Conservation (phyloP, 2,797 vertebrate genomes). For the Triplophysa yarkandensis region DNA sequence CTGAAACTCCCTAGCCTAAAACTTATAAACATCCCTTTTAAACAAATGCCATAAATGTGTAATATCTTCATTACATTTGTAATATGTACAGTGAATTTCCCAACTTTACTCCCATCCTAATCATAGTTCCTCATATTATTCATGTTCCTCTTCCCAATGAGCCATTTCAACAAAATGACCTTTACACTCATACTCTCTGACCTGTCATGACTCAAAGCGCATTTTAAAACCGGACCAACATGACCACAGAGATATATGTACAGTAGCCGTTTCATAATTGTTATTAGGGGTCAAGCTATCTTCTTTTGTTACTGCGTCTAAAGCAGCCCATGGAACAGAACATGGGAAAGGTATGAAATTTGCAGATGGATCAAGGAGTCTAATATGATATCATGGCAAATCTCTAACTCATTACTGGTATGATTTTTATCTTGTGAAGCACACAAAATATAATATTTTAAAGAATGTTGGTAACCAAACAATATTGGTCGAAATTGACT, state of each 20-base stretch:
- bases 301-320: not conserved
- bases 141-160: conserved; percentile 19
- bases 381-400: too few species aligned
- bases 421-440: too few species aligned
- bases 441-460: too few species aligned
- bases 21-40: not conserved
- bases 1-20: not conserved
- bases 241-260: not conserved
- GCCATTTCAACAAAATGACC: conserved; percentile 6
- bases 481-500: too few species aligned
- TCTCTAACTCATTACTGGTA: too few species aligned
- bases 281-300: too few species aligned
- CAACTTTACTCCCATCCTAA: not conserved
- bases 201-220: not conserved
- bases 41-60: not conserved
- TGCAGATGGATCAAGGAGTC: too few species aligned
- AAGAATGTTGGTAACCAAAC: too few species aligned
- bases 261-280: not conserved
- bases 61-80: conserved; percentile 1
- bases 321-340: too few species aligned
- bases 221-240: not conserved
- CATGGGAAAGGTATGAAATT: too few species aligned
- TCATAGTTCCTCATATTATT: conserved; percentile 19
- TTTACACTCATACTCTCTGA: conserved; percentile 2
- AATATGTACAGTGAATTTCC: conserved; percentile 15